These are phyloP conservation scores for Brachyhypopomus occidentalis DNA, from an alignment of 2,113 vertebrate genomes.

Conservation along the genomic window DNA sequence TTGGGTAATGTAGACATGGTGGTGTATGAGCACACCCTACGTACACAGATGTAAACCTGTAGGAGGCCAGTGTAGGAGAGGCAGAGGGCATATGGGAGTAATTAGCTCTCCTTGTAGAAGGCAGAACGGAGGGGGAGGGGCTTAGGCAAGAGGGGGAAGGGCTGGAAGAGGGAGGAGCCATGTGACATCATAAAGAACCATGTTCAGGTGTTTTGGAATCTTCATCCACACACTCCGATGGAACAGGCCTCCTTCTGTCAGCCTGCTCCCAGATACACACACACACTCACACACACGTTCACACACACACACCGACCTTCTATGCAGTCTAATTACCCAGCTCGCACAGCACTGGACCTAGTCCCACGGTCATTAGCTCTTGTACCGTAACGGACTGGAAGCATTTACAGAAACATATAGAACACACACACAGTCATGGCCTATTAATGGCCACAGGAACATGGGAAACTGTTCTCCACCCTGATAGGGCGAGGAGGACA, in stretches of 20 bases:
- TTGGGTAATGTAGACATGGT: neutral
- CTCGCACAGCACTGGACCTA: neutral
- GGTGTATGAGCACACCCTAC: neutral
- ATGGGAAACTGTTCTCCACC: neutral
- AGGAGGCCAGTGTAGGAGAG: constrained; percentile 2
- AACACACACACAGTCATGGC: constrained; percentile 2
- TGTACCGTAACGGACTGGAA: neutral
- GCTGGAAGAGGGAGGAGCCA: neutral
- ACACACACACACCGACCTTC: neutral
- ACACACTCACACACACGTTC: neutral
- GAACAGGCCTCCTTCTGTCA: neutral
- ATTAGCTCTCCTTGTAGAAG: neutral
- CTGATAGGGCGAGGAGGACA: neutral
- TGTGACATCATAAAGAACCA: neutral
- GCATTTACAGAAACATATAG: constrained; percentile 6
- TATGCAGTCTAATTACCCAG: neutral
- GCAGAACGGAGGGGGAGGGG: neutral
- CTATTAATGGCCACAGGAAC: neutral
- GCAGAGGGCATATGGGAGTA: neutral
- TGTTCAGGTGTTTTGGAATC: neutral
- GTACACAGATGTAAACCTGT: neutral
- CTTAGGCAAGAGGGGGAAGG: neutral
- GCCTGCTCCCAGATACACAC: neutral
- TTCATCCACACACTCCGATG: neutral
- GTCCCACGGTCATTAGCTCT: neutral